Base-by-base conservation (phyloP, 1,140 invertebrate genomes). In the Wasmannia auropunctata region DNA sequence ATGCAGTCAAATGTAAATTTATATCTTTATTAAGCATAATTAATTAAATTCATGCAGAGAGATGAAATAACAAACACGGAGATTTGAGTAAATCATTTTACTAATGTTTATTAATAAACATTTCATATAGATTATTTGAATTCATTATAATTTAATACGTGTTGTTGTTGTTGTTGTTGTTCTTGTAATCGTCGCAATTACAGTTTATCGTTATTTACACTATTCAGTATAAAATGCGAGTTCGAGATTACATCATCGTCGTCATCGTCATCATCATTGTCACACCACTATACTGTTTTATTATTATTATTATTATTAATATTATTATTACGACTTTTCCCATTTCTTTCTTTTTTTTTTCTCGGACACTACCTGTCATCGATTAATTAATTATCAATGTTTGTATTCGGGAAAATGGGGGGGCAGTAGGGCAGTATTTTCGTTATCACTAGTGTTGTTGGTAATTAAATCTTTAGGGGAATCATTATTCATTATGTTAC, bases 401-500 rank as follows among this genome's bases (percentile, higher is more conserved):
- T 95, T 95, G 93, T 95, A 95, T 91, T 96, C 94, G 85, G 95
- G 95, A 92, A 95, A 95, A 94, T 95, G 93, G 91, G 93, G 93
- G 91, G 94, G 91, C 79, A 95, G 91, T 92, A 95, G 94, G 91
- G 94, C 94, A 93, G 93, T 95, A 94, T 94, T 95, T 93, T 95
- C 93, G 88, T 94, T 95, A 94, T 93, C 93, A 93, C 93, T 95
- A 93, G 91, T 93, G 89, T 94, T 94, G 90, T 94, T 94, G 90
- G 92, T 95, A 95, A 91, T 94, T 92, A 94, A 92, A 92, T 93
- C 92, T 92, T 94, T 93, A 70, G 91, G 90, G 90, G 91, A 92
- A 91, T 91, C 92, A 92, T 94, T 94, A 92, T 94, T 94, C 79
- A 83, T 83, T 95, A 95, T 95, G 86, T 95, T 95, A 95, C 94